Evolutionary conservation across 1,140 invertebrate species (phyloP).

Genomic region (Semibalanus balanoides): DNA sequence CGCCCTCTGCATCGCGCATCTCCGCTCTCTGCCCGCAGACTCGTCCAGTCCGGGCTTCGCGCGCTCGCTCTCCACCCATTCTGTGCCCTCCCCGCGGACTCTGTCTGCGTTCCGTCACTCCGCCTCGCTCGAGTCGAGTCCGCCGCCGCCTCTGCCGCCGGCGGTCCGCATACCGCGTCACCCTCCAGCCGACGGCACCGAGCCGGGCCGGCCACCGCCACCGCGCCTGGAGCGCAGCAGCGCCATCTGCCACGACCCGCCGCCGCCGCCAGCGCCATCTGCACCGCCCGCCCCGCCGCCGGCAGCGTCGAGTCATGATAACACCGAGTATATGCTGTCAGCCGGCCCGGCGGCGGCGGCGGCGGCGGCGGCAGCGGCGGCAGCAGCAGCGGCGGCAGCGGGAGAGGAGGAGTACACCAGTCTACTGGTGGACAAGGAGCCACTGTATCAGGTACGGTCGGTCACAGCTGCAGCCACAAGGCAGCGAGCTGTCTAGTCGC

Average conservation of each 20-base stretch:
- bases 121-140: neutral
- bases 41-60: neutral
- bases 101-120: neutral
- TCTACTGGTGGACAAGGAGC: constrained; percentile 12
- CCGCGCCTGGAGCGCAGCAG: neutral
- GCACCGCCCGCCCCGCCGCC: neutral
- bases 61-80: neutral
- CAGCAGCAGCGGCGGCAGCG: constrained; percentile 3
- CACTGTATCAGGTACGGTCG: neutral
- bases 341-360: neutral
- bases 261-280: neutral
- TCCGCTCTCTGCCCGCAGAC: neutral
- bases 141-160: neutral
- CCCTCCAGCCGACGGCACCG: too few relatives aligned
- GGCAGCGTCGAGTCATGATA: neutral
- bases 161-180: too few relatives aligned
- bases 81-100: too few relatives aligned
- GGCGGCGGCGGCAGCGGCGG: neutral
- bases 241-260: neutral
- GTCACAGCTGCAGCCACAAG: too few relatives aligned
- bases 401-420: constrained; percentile 6
- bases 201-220: neutral
- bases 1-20: too few relatives aligned
- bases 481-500: too few relatives aligned
- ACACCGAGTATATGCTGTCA: neutral